Base-by-base conservation (phyloP, 2,888 invertebrate genomes). In the Leucania comma region DNA sequence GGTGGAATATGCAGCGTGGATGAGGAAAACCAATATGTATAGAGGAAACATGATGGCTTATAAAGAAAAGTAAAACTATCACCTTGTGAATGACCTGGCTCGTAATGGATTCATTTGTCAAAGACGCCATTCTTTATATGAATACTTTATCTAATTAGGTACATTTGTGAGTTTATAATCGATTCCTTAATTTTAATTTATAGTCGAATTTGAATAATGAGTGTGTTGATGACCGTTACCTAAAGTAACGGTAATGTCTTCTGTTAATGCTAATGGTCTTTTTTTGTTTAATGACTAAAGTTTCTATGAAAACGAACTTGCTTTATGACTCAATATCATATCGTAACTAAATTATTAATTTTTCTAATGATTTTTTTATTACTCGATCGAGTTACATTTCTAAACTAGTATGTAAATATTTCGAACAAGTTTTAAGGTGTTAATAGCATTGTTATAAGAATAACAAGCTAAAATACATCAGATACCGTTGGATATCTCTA, bases 21-120 rank as follows among this genome's bases (percentile, higher is more conserved):
- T 10, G 3, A 78, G 46, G 2, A 83, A 60, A 10, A 29, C 32
- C 24, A 72, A 56, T 9, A 81, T 35, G 29, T 29, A 59, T 12
- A 76, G 0, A 12, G 17, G n/a, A 3, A 79, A 2, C 82, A 81
- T 81, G 35, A 17, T 75, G 10, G 0, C n/a, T 38, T 29, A 2
- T 6, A 0, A n/a, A n/a, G 0, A 48, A 20, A 8, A 20, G 29
- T 29, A 54, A 54, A 20, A 54, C 20, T 26, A 29, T 29, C 20
- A 65, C n/a, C 46, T 51, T 35, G 20, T 54, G 20, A 1, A 65
- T 50, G n/a, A 50, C 10, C 48, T 48, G 9, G 14, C 24, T n/a
- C 9, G 8, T 35, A 66, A 59, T 66, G 48, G 24, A 9, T n/a
- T 48, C 2, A 59, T 6, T 48, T 24, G 59, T 26, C 0, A 66